These are phyloP conservation scores for Sabatieria punctata DNA, from an alignment of 2,888 invertebrate genomes.

Conservation along the genomic window DNA sequence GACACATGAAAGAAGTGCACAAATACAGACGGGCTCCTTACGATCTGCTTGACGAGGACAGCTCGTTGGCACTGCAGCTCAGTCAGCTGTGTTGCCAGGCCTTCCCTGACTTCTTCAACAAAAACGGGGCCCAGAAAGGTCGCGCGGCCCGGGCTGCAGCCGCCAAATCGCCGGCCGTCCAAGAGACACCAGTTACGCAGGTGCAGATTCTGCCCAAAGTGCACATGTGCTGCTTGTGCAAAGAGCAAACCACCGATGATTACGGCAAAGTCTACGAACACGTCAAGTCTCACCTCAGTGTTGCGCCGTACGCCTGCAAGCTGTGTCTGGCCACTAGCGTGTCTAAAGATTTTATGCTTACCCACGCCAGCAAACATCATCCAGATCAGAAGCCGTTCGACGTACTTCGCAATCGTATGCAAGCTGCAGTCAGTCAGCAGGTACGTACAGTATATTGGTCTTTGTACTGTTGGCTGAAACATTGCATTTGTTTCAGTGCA, in stretches of 20 bases:
- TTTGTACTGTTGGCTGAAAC: no score
- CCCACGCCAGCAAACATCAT: neutral
- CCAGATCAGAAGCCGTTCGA: no score
- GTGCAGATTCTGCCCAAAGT: no score
- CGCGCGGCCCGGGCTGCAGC: no score
- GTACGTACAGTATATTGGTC: no score
- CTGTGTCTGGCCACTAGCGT: neutral
- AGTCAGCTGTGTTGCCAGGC: neutral
- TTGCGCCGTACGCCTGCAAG: neutral
- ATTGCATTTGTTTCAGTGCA: slow-evolving; percentile 5
- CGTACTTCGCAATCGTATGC: no score
- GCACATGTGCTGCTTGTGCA: neutral
- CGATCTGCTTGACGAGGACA: slow-evolving; percentile 1
- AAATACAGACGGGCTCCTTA: slow-evolving; percentile 8
- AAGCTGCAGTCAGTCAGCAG: no score
- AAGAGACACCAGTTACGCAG: no score
- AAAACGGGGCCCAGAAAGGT: no score
- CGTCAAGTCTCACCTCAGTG: neutral
- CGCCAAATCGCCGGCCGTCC: no score
- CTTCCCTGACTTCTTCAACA: slow-evolving; percentile 2
- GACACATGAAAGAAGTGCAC: slow-evolving; percentile 13
- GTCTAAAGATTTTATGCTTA: neutral
- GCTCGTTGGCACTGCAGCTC: neutral
- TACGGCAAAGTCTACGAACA: neutral
- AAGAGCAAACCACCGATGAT: neutral